Conservation (phyloP, 2,797 vertebrate species). For the Rhinogobio ventralis region DNA sequence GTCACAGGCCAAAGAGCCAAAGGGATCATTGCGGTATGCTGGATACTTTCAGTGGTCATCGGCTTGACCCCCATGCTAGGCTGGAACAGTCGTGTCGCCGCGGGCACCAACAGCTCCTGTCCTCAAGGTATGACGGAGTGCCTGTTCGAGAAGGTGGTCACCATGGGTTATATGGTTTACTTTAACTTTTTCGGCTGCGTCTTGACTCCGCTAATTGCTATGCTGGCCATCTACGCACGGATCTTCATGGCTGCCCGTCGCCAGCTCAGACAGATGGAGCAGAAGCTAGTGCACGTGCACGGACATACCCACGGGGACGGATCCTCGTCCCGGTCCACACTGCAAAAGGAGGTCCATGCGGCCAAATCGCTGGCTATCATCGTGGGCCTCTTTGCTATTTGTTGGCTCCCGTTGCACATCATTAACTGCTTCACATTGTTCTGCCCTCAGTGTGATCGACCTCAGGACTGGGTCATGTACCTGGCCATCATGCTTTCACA, state of each 20-base stretch:
- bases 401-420: slow-evolving; percentile 94
- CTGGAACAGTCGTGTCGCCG: slow-evolving; percentile 81
- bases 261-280: slow-evolving; percentile 89
- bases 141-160: slow-evolving; percentile 90
- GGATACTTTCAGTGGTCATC: slow-evolving; percentile 91
- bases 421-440: slow-evolving; percentile 92
- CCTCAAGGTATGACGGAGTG: slow-evolving; percentile 83
- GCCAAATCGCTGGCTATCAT: slow-evolving; percentile 96
- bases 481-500: slow-evolving; percentile 94
- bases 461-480: slow-evolving; percentile 88
- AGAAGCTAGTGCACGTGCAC: slow-evolving; percentile 76
- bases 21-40: slow-evolving; percentile 90
- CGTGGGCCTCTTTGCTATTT: slow-evolving; percentile 92
- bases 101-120: slow-evolving; percentile 71
- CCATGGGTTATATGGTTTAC: slow-evolving; percentile 96
- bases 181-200: slow-evolving; percentile 97
- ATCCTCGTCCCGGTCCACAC: slow-evolving; percentile 77
- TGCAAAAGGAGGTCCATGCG: slow-evolving; percentile 93
- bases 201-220: slow-evolving; percentile 86
- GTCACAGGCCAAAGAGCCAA: slow-evolving; percentile 91
- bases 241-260: slow-evolving; percentile 95
- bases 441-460: slow-evolving; percentile 77
- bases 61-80: slow-evolving; percentile 95
- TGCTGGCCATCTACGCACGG: slow-evolving; percentile 90
- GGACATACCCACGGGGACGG: slow-evolving; percentile 64